Base-by-base conservation (phyloP, 2,888 invertebrate genomes). In the Tetranychus truncatus region DNA sequence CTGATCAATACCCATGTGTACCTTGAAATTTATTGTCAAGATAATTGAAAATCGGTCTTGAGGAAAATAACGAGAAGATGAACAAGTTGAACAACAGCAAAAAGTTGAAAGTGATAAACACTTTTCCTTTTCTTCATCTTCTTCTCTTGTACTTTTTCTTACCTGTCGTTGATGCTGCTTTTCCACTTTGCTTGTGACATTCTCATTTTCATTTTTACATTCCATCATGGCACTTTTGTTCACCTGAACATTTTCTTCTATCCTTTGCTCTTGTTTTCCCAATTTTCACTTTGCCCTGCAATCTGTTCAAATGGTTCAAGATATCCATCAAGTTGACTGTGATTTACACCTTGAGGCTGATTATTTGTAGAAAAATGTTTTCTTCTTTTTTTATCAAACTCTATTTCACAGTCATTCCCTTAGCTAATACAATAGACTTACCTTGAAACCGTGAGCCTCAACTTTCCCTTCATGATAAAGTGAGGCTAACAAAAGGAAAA, bases 31-130 rank as follows among this genome's bases (percentile, higher is more conserved):
- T 15, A 55, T 15, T 55, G 55, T 55, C 55, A 55, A 55, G 55
- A 55, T 55, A 55, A 55, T 55, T 55, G 55, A 55, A 55, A 55
- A 55, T 55, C 55, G 55, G 55, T 55, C 55, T 55, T 55, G 55
- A 15, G 15, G 55, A 55, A 55, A 55, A 55, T 9, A 55, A 15
- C 55, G 55, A 55, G 55, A 55, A 55, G 15, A 34, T 34, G 34
- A 55, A 15, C 55, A 55, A 15, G 15, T 15, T 55, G 55, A 55
- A 55, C 8, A 46, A 46, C 55, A 55, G 15, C 46, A 55, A 55
- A 15, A 55, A 55, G 15, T 55, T 9, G 6, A 55, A 55, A 55
- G 55, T 55, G 55, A 55, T 15, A 55, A 55, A 55, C 15, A 15
- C 55, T 15, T 55, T 55, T 55, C 55, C 6, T 55, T 15, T 55